phyloP scores from a whole-genome alignment of 2,888 invertebrate species.

The Galerucella pusilla region DNA sequence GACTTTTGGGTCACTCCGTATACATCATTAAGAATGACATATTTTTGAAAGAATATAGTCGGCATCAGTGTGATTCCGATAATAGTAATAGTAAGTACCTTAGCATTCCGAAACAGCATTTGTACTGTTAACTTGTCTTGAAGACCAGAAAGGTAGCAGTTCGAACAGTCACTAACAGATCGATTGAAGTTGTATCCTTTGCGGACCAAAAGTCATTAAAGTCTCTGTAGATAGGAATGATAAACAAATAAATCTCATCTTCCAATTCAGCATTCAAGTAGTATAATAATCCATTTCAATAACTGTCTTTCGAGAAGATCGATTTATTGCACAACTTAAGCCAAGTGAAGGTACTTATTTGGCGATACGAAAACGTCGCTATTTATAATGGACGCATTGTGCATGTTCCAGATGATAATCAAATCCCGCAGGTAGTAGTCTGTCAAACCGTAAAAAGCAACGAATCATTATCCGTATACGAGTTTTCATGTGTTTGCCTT shows the following conservation, averaged over 20 bases:
- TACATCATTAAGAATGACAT: too few species aligned
- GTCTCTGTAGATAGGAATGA: neutral
- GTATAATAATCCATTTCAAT: conserved; percentile 1
- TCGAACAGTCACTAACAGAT: neutral
- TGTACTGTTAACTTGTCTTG: neutral
- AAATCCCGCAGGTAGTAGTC: neutral
- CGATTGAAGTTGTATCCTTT: neutral
- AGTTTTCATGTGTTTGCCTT: neutral
- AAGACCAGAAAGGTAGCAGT: neutral
- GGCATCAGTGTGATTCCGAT: neutral
- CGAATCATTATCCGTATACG: neutral
- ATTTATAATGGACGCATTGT: conserved; percentile 9
- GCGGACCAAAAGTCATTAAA: neutral
- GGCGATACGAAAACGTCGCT: neutral
- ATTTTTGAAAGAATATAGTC: too few species aligned
- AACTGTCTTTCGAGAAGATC: neutral
- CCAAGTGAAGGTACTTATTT: conserved; percentile 6
- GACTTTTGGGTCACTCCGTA: too few species aligned
- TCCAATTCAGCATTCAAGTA: neutral
- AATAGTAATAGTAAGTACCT: neutral
- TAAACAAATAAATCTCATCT: neutral
- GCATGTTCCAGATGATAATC: conserved; percentile 9
- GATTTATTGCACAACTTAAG: neutral
- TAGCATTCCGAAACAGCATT: neutral
- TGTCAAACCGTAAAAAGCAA: neutral